Base-by-base conservation (phyloP, 2,797 vertebrate species). In the Helicolenus hilgendorfi region DNA sequence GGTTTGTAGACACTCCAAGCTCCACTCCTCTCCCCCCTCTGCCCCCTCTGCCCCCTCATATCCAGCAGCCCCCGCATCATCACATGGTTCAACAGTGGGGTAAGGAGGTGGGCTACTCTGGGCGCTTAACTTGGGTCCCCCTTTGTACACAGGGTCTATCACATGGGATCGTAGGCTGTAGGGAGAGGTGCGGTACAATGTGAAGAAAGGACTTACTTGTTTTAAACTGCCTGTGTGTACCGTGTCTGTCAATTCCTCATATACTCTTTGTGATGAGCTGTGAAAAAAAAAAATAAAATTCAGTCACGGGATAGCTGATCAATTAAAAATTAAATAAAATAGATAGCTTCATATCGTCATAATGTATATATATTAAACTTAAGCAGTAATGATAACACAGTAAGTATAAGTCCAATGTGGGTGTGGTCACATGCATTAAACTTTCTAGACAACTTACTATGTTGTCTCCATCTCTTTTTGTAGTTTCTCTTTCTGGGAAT, bases 181-280 rank as follows among this genome's bases (percentile, higher is more conserved):
- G 82, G 97, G 95, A 84, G 95, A 92, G 90, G 97, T 94, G 88
- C 91, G 85, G 93, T 97, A 97, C 88, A 97, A 64, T 75, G 95
- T 97, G 93, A 97, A 97, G 83, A 96, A 94, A 86, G 97, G 95
- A 98, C 97, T 98, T 97, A 98, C 97, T 95, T 96, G 96, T 96
- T 95, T 96, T 26, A 88, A 85, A 92, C 90, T 92, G 78, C 96
- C 95, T 77, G 83, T 85, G 59, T 96, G 95, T 68, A 91, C 80
- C 26, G 90, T 79, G 74, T 95, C 93, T 87, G 90, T 87, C 89
- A 93, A 79, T 88, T 97, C 92, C 81, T 96, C 94, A 82, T 95
- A 95, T 84, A 90, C 86, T 89, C 88, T 89, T 79, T 94, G 81
- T 92, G 96, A 87, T 94, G 96, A 94, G 88, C 96, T 89, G 86